Conservation (phyloP, 2,113 vertebrate genomes). For the Prunella fulvescens region DNA sequence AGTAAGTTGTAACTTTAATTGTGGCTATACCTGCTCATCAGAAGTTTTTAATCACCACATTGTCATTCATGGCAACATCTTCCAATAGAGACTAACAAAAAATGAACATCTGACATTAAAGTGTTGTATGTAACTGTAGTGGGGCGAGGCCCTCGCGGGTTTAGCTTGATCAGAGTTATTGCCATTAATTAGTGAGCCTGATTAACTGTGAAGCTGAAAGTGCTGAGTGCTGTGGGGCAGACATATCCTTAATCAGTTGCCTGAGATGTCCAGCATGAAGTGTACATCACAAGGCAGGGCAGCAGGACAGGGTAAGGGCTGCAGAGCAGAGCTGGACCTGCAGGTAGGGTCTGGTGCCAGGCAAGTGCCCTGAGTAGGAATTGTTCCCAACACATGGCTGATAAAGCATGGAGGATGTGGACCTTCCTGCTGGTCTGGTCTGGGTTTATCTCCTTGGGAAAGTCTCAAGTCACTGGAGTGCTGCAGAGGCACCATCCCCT, state of each 20-base stretch:
- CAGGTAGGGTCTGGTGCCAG: not conserved
- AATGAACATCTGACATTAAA: not conserved
- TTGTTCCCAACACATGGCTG: not conserved
- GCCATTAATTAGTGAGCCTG: conserved; percentile 13
- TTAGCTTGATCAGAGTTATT: not conserved
- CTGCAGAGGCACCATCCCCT: not conserved
- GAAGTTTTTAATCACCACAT: not conserved
- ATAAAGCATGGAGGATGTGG: not conserved
- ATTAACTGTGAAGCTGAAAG: not conserved
- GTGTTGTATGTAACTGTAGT: not conserved
- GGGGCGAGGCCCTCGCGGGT: not conserved
- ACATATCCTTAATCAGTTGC: conserved; percentile 5
- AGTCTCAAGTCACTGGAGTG: fast-evolving
- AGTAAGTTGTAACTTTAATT: conserved; percentile 70
- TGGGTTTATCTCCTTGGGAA: not conserved
- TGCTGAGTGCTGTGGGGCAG: not conserved
- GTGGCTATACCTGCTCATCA: not conserved
- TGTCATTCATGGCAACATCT: not conserved
- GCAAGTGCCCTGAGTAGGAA: not conserved
- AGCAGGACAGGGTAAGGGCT: not conserved
- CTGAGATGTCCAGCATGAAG: not conserved
- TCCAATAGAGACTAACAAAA: not conserved
- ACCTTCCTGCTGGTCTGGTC: not conserved
- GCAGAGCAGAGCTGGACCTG: not conserved
- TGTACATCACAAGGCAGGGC: not conserved